Base-by-base conservation (phyloP, 2,113 vertebrate species). In the Brachypodius melanocephalos region DNA sequence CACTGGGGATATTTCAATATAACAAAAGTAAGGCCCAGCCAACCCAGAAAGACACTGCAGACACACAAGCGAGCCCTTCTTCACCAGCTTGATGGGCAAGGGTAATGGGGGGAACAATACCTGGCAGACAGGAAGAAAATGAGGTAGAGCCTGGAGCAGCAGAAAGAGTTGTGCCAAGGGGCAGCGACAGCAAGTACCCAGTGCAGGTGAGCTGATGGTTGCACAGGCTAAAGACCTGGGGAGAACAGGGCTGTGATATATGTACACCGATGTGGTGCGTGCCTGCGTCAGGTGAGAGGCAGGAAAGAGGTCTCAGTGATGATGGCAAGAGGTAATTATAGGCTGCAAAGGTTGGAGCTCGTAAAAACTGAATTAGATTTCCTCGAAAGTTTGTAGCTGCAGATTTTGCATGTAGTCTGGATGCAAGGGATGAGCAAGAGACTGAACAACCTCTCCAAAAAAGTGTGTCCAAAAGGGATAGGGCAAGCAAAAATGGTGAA, bases 271-370 rank as follows among this genome's bases (percentile, higher is more conserved):
- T n/a, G n/a, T n/a, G n/a, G 1, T 38, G 54, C 6, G 0, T 65
- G 71, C 66, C 58, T 71, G 71, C 2, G 0, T 36, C 85, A 86
- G 75, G 79, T 73, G 58, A 94, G 63, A 16, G 5, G 58, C 59
- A 59, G 90, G 63, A 95, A 73, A 65, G 81, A 96, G 93, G 91
- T 91, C 94, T 73, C 85, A 4, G 75, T 0, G 9, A 93, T 86
- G 94, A 90, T 67, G 2, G 55, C 2, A 34, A 79, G 51, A 74
- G 67, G 45, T 96, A 95, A 97, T 97, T 97, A 96, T 4, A 97
- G 85, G 34, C 51, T 96, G 82, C 79, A 80, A 85, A 83, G 63
- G 71, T 66, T 92, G 89, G 58, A 88, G 85, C 95, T 95, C 8
- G 0, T 95, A 96, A 96, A 95, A 74, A 43, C 13, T 1, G 71